A percentile compares a stretch with the other conserved stretches of the same genome.
phyloP scores from a whole-genome alignment of 2,888 invertebrate genomes.

The Drosophila falleni region DNA sequence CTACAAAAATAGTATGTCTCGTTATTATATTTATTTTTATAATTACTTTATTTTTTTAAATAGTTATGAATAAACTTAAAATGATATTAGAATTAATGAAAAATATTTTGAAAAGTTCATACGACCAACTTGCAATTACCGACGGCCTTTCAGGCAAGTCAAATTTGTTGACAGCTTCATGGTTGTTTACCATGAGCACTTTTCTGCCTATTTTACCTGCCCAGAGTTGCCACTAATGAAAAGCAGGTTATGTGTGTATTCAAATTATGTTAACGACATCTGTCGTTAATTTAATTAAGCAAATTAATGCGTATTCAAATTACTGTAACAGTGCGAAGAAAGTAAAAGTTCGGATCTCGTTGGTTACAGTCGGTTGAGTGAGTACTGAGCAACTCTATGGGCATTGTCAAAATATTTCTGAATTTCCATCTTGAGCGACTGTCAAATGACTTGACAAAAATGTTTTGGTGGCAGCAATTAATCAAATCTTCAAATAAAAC shows the following conservation, averaged over 20 bases:
- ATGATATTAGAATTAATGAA: too few relatives aligned
- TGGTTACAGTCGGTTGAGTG: slow-evolving; percentile 30
- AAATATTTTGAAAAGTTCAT: neutral
- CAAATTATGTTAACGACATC: slow-evolving; percentile 44
- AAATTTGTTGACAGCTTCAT: slow-evolving; percentile 27
- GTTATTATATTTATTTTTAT: too few relatives aligned
- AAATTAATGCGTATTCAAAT: slow-evolving; percentile 58
- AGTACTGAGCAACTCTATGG: neutral
- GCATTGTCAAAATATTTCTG: slow-evolving; percentile 31
- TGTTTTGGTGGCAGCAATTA: slow-evolving; percentile 40
- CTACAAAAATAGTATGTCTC: too few relatives aligned
- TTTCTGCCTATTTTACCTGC: accelerated
- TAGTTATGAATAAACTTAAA: too few relatives aligned
- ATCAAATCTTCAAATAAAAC: slow-evolving; percentile 61
- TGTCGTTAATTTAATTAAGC: slow-evolving; percentile 46
- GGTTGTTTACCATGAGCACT: slow-evolving; percentile 18
- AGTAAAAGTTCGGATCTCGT: slow-evolving; percentile 10
- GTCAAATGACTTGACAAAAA: slow-evolving; percentile 38
- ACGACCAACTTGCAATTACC: neutral
- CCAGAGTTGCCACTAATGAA: slow-evolving; percentile 22
- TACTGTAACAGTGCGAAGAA: slow-evolving; percentile 21
- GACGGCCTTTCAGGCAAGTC: slow-evolving; percentile 28
- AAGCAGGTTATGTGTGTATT: slow-evolving; percentile 32
- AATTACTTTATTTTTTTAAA: too few relatives aligned
- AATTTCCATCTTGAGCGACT: slow-evolving; percentile 2